Evolutionary conservation across 2,113 vertebrate species (phyloP).

Genomic region (Pygathrix nemaeus): DNA sequence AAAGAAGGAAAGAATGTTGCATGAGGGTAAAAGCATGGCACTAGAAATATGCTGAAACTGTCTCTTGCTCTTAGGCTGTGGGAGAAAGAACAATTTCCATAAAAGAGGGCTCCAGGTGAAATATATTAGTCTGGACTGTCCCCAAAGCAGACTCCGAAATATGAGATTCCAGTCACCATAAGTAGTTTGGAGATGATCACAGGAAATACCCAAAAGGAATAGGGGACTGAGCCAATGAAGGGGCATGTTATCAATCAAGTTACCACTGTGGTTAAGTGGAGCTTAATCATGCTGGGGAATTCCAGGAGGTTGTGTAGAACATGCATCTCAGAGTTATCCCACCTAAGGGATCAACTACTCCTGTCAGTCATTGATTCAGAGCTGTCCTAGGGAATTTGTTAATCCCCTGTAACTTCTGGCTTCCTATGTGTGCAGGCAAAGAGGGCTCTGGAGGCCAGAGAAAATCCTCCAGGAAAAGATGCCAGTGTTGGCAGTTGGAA

Average conservation of each 20-base stretch:
- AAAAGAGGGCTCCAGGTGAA: neutral
- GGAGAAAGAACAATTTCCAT: neutral
- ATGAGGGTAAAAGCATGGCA: neutral
- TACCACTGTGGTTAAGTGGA: slow-evolving; percentile 2
- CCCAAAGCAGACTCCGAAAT: slow-evolving; percentile 1
- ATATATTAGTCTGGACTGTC: neutral
- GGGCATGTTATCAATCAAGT: neutral
- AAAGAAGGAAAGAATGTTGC: neutral
- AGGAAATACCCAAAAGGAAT: neutral
- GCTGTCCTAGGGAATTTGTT: neutral
- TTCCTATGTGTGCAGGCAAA: neutral
- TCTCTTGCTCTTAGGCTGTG: neutral
- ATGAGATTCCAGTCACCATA: neutral
- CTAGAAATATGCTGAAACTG: neutral
- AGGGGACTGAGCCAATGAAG: neutral
- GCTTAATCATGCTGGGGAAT: neutral
- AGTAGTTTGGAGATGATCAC: neutral
- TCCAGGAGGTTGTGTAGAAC: neutral
- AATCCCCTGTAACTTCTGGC: neutral
- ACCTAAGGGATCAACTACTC: neutral
- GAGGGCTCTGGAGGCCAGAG: neutral
- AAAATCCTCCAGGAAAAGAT: neutral
- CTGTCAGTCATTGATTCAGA: slow-evolving; percentile 14
- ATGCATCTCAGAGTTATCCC: neutral
- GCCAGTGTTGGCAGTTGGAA: neutral